A percentile compares a stretch with the other conserved stretches of the same genome.
phyloP scores from a whole-genome alignment of 1,140 invertebrate species.

The Octopus sinensis region DNA sequence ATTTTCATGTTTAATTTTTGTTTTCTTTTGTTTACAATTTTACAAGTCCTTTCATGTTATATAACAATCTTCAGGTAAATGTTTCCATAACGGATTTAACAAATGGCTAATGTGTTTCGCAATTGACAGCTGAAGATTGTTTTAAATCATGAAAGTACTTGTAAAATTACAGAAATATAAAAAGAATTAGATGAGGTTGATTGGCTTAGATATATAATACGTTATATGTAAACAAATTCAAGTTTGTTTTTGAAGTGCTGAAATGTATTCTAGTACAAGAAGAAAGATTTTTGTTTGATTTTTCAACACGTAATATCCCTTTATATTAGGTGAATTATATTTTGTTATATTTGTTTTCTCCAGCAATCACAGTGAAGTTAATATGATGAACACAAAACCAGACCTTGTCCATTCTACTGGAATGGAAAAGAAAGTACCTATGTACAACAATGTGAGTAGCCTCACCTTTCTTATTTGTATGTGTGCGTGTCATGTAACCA shows the following conservation, averaged over 20 bases:
- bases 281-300: too few relatives aligned
- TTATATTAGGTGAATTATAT: neutral
- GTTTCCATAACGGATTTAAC: too few relatives aligned
- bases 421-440: neutral
- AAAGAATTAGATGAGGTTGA: neutral
- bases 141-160: too few relatives aligned
- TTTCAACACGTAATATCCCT: too few relatives aligned
- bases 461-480: neutral
- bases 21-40: too few relatives aligned
- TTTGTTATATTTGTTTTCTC: neutral
- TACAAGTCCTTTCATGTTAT: too few relatives aligned
- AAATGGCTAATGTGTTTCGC: too few relatives aligned
- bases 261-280: neutral
- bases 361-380: conserved; percentile 8
- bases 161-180: neutral
- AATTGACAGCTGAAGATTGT: too few relatives aligned
- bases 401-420: neutral
- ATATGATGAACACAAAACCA: conserved; percentile 11
- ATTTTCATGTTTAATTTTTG: too few relatives aligned
- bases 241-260: neutral
- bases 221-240: neutral
- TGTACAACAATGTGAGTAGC: conserved; percentile 6
- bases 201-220: neutral
- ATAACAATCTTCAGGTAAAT: too few relatives aligned
- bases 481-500: neutral